Evolutionary conservation across 1,140 invertebrate species (phyloP).

Genomic region (Lepidurus packardi): DNA sequence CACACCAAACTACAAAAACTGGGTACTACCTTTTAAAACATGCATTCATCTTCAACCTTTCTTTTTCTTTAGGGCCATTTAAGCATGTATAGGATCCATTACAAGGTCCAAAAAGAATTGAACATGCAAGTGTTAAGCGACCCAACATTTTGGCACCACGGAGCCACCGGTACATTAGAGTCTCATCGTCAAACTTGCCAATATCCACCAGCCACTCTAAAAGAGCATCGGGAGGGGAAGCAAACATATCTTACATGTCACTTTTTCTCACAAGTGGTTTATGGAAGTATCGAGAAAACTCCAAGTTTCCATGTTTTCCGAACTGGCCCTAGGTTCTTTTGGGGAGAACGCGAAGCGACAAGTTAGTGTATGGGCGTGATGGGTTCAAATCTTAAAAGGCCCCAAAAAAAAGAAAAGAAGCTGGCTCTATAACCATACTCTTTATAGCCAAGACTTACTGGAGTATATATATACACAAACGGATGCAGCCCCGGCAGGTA

Average conservation of each 20-base stretch:
- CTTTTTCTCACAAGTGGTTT: neutral
- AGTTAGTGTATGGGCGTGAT: conserved; percentile 14
- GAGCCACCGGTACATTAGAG: conserved; percentile 10
- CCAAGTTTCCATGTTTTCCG: neutral
- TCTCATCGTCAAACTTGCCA: conserved; percentile 13
- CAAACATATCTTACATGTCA: neutral
- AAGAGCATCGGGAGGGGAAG: neutral
- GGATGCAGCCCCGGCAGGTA: conserved; percentile 2
- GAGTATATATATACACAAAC: neutral
- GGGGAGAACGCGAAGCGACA: neutral
- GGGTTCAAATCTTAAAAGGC: neutral
- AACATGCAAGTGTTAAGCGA: conserved; percentile 19
- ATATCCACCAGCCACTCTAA: conserved; percentile 13
- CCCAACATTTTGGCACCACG: conserved; percentile 7
- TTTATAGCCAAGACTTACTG: conserved; percentile 16
- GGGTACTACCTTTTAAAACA: neutral
- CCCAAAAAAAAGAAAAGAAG: neutral
- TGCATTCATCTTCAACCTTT: conserved; percentile 11
- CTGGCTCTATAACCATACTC: conserved; percentile 18
- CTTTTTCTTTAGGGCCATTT: neutral
- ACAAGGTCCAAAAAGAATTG: conserved; percentile 15
- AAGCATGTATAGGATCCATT: conserved; percentile 10
- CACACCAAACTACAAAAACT: no score
- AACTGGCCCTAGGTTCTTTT: neutral
- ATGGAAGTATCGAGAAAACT: neutral